A percentile compares a stretch with the other conserved stretches of the same genome.
Evolutionary conservation across 2,888 invertebrate species (phyloP).

Genomic region (Patella ulyssiponensis): DNA sequence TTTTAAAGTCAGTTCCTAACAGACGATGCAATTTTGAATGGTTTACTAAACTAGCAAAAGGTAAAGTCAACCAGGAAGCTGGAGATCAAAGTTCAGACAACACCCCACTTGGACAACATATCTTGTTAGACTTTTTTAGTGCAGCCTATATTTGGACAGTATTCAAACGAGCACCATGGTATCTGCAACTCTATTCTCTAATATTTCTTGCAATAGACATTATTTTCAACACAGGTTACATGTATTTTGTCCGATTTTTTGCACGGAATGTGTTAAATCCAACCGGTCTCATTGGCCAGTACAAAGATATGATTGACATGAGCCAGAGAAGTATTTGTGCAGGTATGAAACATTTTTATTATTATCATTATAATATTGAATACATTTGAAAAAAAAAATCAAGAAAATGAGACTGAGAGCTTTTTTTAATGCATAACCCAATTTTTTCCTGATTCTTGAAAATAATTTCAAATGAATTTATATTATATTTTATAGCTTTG

Average conservation of each 20-base stretch:
- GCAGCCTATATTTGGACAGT: constrained; percentile 49
- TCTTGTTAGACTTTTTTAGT: constrained; percentile 57
- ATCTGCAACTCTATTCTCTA: constrained; percentile 51
- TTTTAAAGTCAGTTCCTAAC: constrained; percentile 11
- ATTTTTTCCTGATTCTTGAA: too few relatives aligned
- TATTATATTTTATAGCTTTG: constrained; percentile 49
- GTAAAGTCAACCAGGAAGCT: not conserved
- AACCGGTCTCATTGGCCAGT: constrained; percentile 51
- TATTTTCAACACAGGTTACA: constrained; percentile 46
- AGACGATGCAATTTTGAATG: not conserved
- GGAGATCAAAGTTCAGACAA: constrained; percentile 11
- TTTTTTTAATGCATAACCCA: too few relatives aligned
- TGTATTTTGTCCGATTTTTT: constrained; percentile 48
- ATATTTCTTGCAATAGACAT: constrained; percentile 50
- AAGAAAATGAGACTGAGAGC: too few relatives aligned
- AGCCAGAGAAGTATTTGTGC: constrained; percentile 56
- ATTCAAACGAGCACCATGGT: constrained; percentile 55
- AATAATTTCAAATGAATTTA: too few relatives aligned
- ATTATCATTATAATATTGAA: too few relatives aligned
- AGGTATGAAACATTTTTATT: constrained; percentile 39
- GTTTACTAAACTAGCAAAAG: not conserved
- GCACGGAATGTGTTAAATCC: constrained; percentile 47
- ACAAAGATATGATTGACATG: constrained; percentile 54
- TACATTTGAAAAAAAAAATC: too few relatives aligned
- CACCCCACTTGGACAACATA: constrained; percentile 37